phyloP scores from a whole-genome alignment of 2,888 invertebrate species.

The Lasioglossum oenotherae region DNA sequence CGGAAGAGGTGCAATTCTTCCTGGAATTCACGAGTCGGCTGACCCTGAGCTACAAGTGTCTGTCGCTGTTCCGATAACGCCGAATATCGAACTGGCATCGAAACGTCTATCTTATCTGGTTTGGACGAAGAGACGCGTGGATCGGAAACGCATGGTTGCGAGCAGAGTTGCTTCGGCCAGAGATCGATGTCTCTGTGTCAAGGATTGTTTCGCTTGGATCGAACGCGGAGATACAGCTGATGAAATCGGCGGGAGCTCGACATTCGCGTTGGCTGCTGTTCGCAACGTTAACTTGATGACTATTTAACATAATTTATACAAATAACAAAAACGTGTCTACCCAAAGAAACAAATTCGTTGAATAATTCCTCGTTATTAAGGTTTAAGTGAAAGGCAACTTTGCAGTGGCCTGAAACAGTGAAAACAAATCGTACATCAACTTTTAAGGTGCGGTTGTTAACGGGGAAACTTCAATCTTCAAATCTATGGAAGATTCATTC shows the following conservation, averaged over 20 bases:
- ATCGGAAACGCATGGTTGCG: constrained; percentile 6
- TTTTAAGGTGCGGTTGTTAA: too few species aligned
- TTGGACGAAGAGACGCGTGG: background rate
- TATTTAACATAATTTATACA: background rate
- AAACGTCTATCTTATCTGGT: background rate
- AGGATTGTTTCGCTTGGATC: constrained; percentile 26
- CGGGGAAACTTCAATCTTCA: too few species aligned
- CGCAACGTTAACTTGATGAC: background rate
- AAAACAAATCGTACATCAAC: too few species aligned
- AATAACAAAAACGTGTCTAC: background rate
- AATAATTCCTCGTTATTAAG: background rate
- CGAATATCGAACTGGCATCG: background rate
- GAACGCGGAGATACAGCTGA: background rate
- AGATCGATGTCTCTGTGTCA: constrained; percentile 38
- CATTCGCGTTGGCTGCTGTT: background rate
- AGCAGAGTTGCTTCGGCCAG: background rate
- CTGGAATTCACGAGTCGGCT: background rate
- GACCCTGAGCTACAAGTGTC: background rate
- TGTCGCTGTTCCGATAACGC: background rate
- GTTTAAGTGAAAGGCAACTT: too few species aligned
- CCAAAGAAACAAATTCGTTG: background rate
- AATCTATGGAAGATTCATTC: too few species aligned
- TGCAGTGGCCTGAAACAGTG: too few species aligned
- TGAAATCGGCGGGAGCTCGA: background rate
- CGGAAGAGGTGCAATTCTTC: background rate